A percentile compares a stretch with the other conserved stretches of the same genome.
phyloP scores from a whole-genome alignment of 1,140 invertebrate genomes.

The Caenorhabditis brenneri region DNA sequence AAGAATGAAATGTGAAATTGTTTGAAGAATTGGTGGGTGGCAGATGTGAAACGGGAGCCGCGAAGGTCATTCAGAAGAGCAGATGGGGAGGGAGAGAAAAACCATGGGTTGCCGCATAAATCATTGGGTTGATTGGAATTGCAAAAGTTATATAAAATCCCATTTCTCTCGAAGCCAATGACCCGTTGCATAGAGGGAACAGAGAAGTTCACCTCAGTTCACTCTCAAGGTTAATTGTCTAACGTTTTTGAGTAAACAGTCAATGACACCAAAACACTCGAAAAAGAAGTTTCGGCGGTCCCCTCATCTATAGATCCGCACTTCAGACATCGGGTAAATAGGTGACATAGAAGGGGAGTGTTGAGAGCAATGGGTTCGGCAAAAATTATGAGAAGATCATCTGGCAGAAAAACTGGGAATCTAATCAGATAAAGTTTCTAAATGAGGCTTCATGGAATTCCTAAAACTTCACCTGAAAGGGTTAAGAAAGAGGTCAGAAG shows the following conservation, averaged over 20 bases:
- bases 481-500: no score
- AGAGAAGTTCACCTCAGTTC: slow-evolving; percentile 35
- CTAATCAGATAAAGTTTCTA: no score
- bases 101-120: slow-evolving; percentile 31
- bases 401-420: not conserved
- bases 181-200: not conserved
- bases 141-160: slow-evolving; percentile 24
- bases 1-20: slow-evolving; percentile 5
- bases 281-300: slow-evolving; percentile 29
- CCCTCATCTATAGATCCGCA: not conserved
- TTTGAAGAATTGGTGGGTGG: slow-evolving; percentile 7
- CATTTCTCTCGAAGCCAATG: slow-evolving; percentile 33
- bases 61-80: slow-evolving; percentile 27
- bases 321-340: slow-evolving; percentile 25
- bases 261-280: slow-evolving; percentile 43
- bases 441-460: no score
- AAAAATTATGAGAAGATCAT: not conserved
- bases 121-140: slow-evolving; percentile 42
- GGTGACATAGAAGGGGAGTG: not conserved
- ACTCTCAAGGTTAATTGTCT: slow-evolving; percentile 43
- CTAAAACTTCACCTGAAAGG: no score
- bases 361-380: not conserved
- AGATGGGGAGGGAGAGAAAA: not conserved
- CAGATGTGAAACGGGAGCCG: slow-evolving; percentile 31
- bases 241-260: slow-evolving; percentile 36